Evolutionary conservation across 2,888 invertebrate species (phyloP), one percentile per base, ranked within the genome.

Genomic region (Pogonocherus hispidulus): DNA sequence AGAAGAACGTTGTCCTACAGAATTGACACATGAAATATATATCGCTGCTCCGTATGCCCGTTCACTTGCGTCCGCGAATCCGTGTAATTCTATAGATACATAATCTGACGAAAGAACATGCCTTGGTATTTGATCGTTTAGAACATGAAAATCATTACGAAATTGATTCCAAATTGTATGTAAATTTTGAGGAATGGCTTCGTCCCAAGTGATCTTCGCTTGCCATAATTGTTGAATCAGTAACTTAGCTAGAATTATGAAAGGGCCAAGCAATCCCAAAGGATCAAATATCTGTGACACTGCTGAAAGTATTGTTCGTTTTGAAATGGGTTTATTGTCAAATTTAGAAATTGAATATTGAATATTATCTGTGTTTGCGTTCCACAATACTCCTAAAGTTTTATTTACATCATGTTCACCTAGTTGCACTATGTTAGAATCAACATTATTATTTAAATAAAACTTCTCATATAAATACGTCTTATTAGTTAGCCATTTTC

Each of bases 221-320:
- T 51, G 52, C 67, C 70, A 70, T 32, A 71, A 49, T n/a, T 6
- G 4, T 63, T 69, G 71, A 18, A 69, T 55, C 2, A 71, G 37
- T 70, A 70, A 22, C 55, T 70, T 68, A 2, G 71, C 62, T 2
- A 62, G 19, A 41, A 71, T 62, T n/a, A 66, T 62, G 9, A 56
- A 51, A 1, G 71, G 67, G 20, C 62, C 63, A 14, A 71, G 18
- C 27, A 71, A 51, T 16, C 69, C 63, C 9, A 70, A 22, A 1
- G 67, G 72, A 65, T 65, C 72, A 44, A 68, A 68, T n/a, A 72
- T 63, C 35, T 70, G 64, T 9, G 54, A 72, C n/a, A 67, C 57
- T 2, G 32, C 20, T 18, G 70, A 70, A n/a, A 70, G 22, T 44
- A 72, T 67, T 35, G 37, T 63, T 18, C 67, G 44, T 57, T 70